A percentile compares a stretch with the other conserved stretches of the same genome.
These are phyloP conservation scores for Ovis canadensis DNA, from an alignment of 2,113 vertebrate genomes.

Conservation along the genomic window DNA sequence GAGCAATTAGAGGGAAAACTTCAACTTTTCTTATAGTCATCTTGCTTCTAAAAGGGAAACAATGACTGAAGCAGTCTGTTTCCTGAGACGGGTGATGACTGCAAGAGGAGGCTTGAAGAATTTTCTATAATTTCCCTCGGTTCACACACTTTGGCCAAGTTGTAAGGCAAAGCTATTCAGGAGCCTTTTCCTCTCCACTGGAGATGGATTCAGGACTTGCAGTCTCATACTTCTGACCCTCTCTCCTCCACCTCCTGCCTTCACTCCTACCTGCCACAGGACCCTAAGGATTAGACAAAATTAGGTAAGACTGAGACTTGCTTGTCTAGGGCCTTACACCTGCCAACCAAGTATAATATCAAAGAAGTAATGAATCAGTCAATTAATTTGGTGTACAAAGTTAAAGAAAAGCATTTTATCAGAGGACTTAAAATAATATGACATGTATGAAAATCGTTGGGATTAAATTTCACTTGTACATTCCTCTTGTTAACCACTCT, in stretches of 20 bases:
- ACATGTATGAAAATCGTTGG: neutral
- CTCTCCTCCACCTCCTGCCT: neutral
- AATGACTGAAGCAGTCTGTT: neutral
- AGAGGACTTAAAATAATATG: neutral
- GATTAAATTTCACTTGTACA: neutral
- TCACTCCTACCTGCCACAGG: neutral
- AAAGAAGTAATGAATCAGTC: neutral
- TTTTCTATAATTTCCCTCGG: neutral
- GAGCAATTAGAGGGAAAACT: neutral
- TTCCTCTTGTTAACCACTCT: neutral
- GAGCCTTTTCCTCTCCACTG: no score
- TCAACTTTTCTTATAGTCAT: neutral
- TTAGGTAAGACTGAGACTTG: neutral
- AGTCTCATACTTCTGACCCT: neutral
- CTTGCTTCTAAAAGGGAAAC: neutral
- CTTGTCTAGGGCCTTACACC: neutral
- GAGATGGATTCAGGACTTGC: neutral
- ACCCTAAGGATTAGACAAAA: neutral
- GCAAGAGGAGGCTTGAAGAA: neutral
- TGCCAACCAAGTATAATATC: neutral
- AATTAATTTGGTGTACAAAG: neutral
- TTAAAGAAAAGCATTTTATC: neutral
- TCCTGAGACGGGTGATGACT: neutral
- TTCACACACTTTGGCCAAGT: neutral
- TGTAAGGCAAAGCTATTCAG: neutral